A percentile compares a stretch with the other conserved stretches of the same genome.
phyloP scores from a whole-genome alignment of 2,113 vertebrate genomes.

The Myiozetetes cayanensis region DNA sequence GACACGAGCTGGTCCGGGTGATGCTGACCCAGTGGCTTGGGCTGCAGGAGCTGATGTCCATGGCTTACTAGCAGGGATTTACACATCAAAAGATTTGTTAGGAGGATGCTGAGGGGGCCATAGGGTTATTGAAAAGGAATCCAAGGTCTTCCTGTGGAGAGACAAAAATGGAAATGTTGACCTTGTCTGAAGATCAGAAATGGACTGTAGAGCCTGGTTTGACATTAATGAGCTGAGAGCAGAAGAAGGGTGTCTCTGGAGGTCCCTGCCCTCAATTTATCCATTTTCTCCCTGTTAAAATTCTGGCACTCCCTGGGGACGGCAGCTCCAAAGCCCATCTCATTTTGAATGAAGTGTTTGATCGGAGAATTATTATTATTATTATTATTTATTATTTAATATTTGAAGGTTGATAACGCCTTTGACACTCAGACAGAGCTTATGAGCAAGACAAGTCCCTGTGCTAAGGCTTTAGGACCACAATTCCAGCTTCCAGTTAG shows the following conservation, averaged over 20 bases:
- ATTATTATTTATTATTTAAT: slow-evolving; percentile 2
- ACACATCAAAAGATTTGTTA: not conserved
- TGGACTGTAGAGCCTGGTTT: not conserved
- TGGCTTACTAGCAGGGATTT: not conserved
- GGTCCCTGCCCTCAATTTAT: slow-evolving; percentile 40
- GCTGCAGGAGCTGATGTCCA: not conserved
- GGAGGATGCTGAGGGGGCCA: not conserved
- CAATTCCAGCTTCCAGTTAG: slow-evolving; percentile 13
- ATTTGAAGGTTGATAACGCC: not conserved
- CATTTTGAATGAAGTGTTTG: slow-evolving; percentile 6
- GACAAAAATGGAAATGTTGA: slow-evolving; percentile 20
- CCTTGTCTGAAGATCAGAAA: slow-evolving; percentile 32
- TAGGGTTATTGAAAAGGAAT: not conserved
- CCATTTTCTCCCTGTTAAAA: slow-evolving; percentile 14
- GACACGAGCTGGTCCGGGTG: accelerated
- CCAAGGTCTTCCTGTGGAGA: not conserved
- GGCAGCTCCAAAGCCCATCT: not conserved
- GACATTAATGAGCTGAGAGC: slow-evolving; percentile 11
- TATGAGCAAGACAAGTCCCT: not conserved
- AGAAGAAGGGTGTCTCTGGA: slow-evolving; percentile 1
- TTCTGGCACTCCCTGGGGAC: not conserved
- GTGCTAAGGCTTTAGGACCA: not conserved
- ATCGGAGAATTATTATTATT: not conserved
- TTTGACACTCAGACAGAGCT: not conserved
- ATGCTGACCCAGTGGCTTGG: not conserved